These are phyloP conservation scores for Setipinna tenuifilis DNA, from an alignment of 2,797 vertebrate species.

Conservation along the genomic window DNA sequence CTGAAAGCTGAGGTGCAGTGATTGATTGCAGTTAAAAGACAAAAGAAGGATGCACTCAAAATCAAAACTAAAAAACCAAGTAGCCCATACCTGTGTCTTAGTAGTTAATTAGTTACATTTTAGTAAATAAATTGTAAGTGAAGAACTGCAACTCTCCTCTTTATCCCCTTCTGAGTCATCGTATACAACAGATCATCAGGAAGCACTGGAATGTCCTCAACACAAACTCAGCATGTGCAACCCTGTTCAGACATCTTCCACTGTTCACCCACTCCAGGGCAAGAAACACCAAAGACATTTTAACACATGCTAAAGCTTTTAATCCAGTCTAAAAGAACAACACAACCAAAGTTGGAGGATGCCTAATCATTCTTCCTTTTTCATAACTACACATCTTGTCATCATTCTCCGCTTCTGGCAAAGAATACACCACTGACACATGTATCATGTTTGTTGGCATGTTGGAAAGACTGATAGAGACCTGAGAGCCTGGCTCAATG, in stretches of 20 bases:
- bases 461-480: neutral
- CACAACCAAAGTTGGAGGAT: neutral
- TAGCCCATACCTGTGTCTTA: too few relatives aligned
- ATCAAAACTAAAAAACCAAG: too few relatives aligned
- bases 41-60: too few relatives aligned
- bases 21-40: too few relatives aligned
- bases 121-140: too few relatives aligned
- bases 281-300: neutral
- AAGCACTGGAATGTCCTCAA: neutral
- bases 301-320: neutral
- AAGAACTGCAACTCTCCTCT: too few relatives aligned
- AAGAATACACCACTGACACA: neutral
- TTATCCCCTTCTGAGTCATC: too few relatives aligned
- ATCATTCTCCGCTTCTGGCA: neutral
- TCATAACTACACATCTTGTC: neutral
- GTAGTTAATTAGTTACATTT: too few relatives aligned
- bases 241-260: neutral
- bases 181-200: neutral
- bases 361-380: neutral
- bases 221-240: neutral
- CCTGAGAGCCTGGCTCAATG: neutral
- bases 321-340: neutral
- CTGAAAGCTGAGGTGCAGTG: too few relatives aligned
- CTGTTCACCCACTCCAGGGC: neutral
- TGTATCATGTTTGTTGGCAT: neutral